These are phyloP conservation scores for Ophiothrix spiculata DNA, from an alignment of 35 echinoderm and acorn worm genomes.

Conservation along the genomic window DNA sequence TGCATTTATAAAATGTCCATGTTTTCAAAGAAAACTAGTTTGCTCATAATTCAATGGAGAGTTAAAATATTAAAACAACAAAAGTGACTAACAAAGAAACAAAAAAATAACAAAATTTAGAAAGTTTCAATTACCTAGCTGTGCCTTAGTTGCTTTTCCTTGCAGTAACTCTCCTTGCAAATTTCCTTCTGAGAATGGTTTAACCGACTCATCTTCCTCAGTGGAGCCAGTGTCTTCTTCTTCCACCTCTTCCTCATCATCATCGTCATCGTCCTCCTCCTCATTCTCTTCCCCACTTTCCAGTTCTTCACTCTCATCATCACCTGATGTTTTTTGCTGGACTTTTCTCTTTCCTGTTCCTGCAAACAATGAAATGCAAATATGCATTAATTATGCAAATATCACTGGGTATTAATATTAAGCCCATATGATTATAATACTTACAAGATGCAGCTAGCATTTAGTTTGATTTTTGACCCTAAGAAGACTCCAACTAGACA, in stretches of 20 bases:
- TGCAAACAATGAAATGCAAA: too few relatives aligned
- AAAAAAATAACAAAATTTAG: too few relatives aligned
- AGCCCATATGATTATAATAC: too few relatives aligned
- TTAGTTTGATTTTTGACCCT: too few relatives aligned
- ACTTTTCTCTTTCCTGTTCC: not conserved
- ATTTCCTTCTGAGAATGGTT: constrained; percentile 47
- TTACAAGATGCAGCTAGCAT: too few relatives aligned
- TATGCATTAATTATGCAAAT: too few relatives aligned
- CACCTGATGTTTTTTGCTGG: not conserved
- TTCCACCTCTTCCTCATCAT: constrained; percentile 20
- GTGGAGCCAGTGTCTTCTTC: constrained; percentile 20
- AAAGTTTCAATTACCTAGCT: constrained; percentile 64
- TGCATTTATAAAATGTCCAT: too few relatives aligned
- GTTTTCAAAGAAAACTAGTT: too few relatives aligned
- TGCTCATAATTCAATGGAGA: too few relatives aligned
- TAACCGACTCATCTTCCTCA: not conserved
- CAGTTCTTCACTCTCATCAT: not conserved
- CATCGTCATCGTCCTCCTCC: not conserved
- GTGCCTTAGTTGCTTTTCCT: constrained; percentile 60
- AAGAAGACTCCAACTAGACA: too few relatives aligned
- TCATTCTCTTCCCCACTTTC: not conserved
- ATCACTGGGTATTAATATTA: too few relatives aligned
- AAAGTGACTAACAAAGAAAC: not conserved
- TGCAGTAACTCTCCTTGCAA: constrained; percentile 41
- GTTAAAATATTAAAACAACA: too few relatives aligned